These are phyloP conservation scores for Anthoscopus minutus DNA, from an alignment of 2,113 vertebrate genomes.

Conservation along the genomic window DNA sequence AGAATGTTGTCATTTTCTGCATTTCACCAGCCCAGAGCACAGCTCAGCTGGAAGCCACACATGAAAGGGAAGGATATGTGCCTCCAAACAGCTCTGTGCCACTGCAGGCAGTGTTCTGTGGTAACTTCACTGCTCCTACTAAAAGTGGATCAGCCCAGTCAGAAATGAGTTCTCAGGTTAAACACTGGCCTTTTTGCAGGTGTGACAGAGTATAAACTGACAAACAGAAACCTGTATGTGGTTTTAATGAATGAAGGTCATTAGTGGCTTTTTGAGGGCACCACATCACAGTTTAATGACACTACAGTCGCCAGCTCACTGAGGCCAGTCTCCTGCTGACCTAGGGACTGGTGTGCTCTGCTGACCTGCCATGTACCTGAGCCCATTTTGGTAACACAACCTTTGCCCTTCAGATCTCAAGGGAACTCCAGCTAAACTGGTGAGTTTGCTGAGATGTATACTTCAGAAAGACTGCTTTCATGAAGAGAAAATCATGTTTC, in stretches of 20 bases:
- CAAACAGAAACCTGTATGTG: neutral
- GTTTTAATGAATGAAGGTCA: neutral
- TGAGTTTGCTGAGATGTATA: neutral
- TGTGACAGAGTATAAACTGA: neutral
- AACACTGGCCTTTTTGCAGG: neutral
- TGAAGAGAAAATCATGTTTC: neutral
- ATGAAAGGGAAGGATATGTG: neutral
- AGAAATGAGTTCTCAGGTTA: neutral
- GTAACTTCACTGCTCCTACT: neutral
- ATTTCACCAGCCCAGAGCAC: neutral
- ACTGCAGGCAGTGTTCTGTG: neutral
- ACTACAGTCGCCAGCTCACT: accelerated
- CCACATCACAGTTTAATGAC: neutral
- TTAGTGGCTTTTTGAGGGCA: neutral
- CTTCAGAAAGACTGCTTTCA: neutral
- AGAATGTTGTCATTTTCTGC: neutral
- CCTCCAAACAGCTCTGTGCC: neutral
- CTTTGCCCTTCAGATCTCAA: neutral
- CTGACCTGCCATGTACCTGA: neutral
- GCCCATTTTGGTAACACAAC: neutral
- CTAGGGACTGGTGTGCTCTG: neutral
- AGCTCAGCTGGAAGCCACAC: neutral
- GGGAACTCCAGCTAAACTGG: neutral
- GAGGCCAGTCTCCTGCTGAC: neutral
- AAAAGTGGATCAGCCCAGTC: neutral